Evolutionary conservation across 2,797 vertebrate species (phyloP).

Genomic region (Heteromormyrus szaboi): DNA sequence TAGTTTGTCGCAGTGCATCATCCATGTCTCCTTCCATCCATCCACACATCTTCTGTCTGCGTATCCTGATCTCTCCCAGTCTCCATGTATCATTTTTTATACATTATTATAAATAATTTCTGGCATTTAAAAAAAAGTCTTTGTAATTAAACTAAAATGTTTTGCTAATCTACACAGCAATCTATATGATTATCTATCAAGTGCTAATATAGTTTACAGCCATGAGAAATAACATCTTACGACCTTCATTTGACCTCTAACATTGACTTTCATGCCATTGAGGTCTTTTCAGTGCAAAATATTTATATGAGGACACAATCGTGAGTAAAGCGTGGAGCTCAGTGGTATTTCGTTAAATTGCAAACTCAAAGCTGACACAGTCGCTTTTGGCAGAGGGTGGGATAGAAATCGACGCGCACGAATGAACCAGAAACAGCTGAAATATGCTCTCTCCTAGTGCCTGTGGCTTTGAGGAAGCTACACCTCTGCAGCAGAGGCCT

Average conservation of each 20-base stretch:
- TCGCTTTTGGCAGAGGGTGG: not conserved
- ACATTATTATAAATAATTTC: not conserved
- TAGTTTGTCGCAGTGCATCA: not conserved
- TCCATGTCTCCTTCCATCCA: not conserved
- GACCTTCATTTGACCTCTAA: not conserved
- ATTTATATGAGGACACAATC: not conserved
- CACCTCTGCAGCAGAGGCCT: not conserved
- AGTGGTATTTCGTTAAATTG: not conserved
- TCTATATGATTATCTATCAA: not conserved
- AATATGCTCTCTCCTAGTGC: not conserved
- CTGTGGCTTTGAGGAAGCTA: not conserved
- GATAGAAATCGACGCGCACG: not conserved
- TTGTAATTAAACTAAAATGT: no score
- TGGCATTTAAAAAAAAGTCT: not conserved
- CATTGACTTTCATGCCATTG: not conserved
- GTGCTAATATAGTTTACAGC: not conserved
- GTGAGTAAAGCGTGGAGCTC: not conserved
- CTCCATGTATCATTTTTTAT: not conserved
- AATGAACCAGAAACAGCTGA: constrained; percentile 8
- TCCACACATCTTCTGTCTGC: not conserved
- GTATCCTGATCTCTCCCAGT: not conserved
- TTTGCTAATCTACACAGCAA: no score
- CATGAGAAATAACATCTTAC: not conserved
- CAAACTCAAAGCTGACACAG: not conserved
- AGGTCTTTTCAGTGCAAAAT: not conserved